A percentile compares a stretch with the other conserved stretches of the same genome.
Conservation (phyloP, 2,797 vertebrate species). For the Lepilemur septentrionalis region DNA sequence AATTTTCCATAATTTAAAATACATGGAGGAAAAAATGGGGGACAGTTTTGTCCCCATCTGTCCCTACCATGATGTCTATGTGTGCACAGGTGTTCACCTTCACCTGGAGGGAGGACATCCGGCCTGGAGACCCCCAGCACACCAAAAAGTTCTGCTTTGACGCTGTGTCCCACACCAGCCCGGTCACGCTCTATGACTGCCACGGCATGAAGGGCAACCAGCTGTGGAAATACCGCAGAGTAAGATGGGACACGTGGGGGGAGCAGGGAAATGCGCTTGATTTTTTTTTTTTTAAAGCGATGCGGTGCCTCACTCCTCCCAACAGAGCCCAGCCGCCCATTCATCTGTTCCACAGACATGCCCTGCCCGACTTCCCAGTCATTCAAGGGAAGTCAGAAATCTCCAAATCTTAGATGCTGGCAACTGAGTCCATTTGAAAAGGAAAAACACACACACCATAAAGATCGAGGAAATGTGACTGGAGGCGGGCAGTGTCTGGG, state of each 20-base stretch:
- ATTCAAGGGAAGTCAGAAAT: neutral
- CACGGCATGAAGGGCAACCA: constrained; percentile 98
- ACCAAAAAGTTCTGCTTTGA: constrained; percentile 97
- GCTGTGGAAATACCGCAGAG: constrained; percentile 95
- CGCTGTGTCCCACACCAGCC: constrained; percentile 94
- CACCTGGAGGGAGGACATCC: constrained; percentile 96
- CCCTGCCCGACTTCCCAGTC: neutral
- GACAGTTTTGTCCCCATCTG: no score
- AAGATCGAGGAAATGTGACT: neutral
- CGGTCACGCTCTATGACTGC: constrained; percentile 95
- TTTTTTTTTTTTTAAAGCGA: neutral
- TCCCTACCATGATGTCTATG: neutral
- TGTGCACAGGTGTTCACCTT: constrained; percentile 92
- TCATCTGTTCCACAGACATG: neutral
- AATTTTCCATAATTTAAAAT: neutral
- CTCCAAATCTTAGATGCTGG: neutral
- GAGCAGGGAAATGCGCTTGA: neutral
- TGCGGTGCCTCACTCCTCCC: neutral
- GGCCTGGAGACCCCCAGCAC: constrained; percentile 94
- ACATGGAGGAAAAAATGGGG: neutral
- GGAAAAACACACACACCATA: neutral
- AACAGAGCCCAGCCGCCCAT: neutral
- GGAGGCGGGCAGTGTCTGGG: neutral
- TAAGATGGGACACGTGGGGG: constrained; percentile 70
- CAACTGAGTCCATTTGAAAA: neutral